Conservation (phyloP, 2,888 invertebrate species). For the Spialia ferax region DNA sequence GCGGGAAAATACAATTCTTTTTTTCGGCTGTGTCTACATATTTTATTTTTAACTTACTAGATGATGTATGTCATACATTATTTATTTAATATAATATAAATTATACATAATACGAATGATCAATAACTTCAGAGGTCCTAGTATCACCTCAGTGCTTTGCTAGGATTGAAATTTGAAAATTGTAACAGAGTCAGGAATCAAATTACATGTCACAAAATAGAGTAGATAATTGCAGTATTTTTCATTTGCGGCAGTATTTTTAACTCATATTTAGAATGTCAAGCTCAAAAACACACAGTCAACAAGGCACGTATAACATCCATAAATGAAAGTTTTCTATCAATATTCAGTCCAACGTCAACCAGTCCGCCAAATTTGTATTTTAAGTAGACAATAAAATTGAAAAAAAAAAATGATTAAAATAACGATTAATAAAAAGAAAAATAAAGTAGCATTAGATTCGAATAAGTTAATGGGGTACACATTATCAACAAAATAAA, state of each 20-base stretch:
- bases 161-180: background rate
- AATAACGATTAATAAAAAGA: background rate
- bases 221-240: background rate
- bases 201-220: background rate
- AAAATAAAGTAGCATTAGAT: background rate
- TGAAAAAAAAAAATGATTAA: background rate
- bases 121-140: background rate
- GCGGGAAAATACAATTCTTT: slow-evolving; percentile 57
- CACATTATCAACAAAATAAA: background rate
- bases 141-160: background rate
- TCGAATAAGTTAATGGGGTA: background rate
- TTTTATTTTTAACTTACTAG: too few relatives aligned
- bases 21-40: too few relatives aligned
- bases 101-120: too few relatives aligned
- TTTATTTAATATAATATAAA: too few relatives aligned
- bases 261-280: background rate
- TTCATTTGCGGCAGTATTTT: background rate
- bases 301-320: background rate
- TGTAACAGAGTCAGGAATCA: background rate
- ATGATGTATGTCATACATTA: too few relatives aligned
- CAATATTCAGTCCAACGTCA: background rate
- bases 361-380: background rate
- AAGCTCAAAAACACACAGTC: background rate
- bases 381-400: background rate
- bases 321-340: background rate